Evolutionary conservation across 2,113 vertebrate genomes (phyloP).

Genomic region (Oncorhynchus gorbuscha): DNA sequence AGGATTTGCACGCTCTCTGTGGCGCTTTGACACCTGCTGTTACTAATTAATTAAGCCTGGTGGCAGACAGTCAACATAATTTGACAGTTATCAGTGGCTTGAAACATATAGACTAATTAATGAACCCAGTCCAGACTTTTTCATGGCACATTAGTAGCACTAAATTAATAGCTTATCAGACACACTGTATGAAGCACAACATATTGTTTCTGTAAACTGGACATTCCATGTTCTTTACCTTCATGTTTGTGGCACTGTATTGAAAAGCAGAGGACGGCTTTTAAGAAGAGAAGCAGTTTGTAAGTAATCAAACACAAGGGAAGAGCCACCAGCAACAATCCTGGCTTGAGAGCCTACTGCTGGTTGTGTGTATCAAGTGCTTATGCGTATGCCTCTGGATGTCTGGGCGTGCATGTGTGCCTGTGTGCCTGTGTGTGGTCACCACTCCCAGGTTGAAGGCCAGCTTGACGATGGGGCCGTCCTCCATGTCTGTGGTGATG

Average conservation of each 20-base stretch:
- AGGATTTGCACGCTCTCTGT: constrained; percentile 34
- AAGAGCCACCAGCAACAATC: constrained; percentile 19
- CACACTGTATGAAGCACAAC: constrained; percentile 42
- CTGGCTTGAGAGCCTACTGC: background rate
- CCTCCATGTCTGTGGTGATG: constrained; percentile 98
- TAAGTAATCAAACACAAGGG: constrained; percentile 48
- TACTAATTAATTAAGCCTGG: constrained; percentile 71
- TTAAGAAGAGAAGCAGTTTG: constrained; percentile 50
- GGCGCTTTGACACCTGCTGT: constrained; percentile 72
- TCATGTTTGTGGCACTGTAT: constrained; percentile 51
- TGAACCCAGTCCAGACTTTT: constrained; percentile 57
- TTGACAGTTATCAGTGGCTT: constrained; percentile 71
- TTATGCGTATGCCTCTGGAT: background rate
- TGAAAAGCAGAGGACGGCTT: constrained; percentile 49
- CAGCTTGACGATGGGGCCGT: constrained; percentile 94
- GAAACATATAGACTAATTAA: constrained; percentile 74
- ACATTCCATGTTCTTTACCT: constrained; percentile 43
- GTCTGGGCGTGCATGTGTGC: no score
- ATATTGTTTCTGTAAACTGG: constrained; percentile 50
- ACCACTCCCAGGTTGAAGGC: constrained; percentile 97
- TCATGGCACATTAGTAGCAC: constrained; percentile 53
- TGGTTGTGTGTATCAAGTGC: background rate
- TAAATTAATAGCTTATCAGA: constrained; percentile 70
- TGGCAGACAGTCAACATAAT: constrained; percentile 65
- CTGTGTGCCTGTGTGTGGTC: constrained; percentile 19